phyloP scores from a whole-genome alignment of 2,113 vertebrate species.

The Oncorhynchus nerka region DNA sequence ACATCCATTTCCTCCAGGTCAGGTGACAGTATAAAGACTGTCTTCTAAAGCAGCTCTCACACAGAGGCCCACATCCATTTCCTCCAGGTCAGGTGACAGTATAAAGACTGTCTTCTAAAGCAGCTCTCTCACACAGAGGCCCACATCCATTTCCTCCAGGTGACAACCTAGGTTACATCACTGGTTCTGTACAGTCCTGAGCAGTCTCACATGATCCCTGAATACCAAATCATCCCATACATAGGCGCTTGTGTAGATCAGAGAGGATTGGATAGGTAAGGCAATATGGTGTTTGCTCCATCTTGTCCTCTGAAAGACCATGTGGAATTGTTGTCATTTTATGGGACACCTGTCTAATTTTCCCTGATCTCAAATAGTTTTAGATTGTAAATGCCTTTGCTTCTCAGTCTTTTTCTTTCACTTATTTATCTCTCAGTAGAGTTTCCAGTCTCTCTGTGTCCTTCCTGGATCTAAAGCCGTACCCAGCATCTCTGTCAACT shows the following conservation, averaged over 20 bases:
- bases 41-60: too few relatives aligned
- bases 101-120: too few relatives aligned
- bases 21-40: too few relatives aligned
- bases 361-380: not conserved
- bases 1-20: not conserved
- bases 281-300: not conserved
- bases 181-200: not conserved
- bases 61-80: not conserved
- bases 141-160: not conserved
- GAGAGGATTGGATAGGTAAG: not conserved
- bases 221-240: too few relatives aligned
- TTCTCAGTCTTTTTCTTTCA: not conserved
- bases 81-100: too few relatives aligned
- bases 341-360: too few relatives aligned
- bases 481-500: not conserved
- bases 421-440: not conserved
- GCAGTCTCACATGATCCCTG: too few relatives aligned
- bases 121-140: too few relatives aligned
- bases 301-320: not conserved
- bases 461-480: too few relatives aligned
- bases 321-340: too few relatives aligned
- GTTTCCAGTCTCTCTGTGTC: not conserved
- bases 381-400: not conserved
- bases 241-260: not conserved
- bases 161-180: not conserved